Conservation (phyloP, 1,140 invertebrate species). For the Pantala flavescens region DNA sequence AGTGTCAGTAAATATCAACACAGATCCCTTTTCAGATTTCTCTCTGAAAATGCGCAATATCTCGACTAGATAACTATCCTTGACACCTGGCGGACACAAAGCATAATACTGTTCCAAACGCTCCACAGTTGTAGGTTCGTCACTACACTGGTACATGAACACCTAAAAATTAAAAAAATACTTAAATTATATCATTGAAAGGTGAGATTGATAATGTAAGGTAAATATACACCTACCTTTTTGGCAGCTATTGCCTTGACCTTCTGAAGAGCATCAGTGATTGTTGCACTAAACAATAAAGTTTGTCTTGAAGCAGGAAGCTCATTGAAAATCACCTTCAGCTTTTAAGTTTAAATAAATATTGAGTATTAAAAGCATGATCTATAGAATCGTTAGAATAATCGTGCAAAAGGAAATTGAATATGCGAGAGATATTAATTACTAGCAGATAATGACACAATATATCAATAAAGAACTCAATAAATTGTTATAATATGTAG, state of each 20-base stretch:
- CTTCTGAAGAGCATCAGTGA: slow-evolving; percentile 72
- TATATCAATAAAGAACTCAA: too few species aligned
- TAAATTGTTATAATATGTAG: too few species aligned
- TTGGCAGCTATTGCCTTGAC: slow-evolving; percentile 52
- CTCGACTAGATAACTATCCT: slow-evolving; percentile 90
- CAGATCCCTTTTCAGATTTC: slow-evolving; percentile 60
- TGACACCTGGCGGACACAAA: slow-evolving; percentile 75
- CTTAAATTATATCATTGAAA: not conserved
- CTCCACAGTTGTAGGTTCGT: slow-evolving; percentile 69
- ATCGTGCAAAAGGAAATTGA: too few species aligned
- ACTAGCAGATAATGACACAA: too few species aligned
- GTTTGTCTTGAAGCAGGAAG: slow-evolving; percentile 74
- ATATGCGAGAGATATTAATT: too few species aligned
- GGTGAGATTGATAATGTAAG: not conserved
- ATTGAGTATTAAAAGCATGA: not conserved
- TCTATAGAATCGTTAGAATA: too few species aligned
- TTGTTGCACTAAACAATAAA: slow-evolving; percentile 91
- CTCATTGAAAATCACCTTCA: slow-evolving; percentile 69
- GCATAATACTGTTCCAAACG: slow-evolving; percentile 83
- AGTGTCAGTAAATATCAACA: slow-evolving; percentile 89
- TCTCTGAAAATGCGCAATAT: slow-evolving; percentile 66
- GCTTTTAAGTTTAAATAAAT: slow-evolving; percentile 23
- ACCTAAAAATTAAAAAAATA: slow-evolving; percentile 29
- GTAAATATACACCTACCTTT: slow-evolving; percentile 32
- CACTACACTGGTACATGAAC: slow-evolving; percentile 52